Percentiles rank a stretch among this genome's conserved stretches.
These are phyloP conservation scores for Bicyclus anynana DNA, from an alignment of 1,140 invertebrate species.

Conservation along the genomic window DNA sequence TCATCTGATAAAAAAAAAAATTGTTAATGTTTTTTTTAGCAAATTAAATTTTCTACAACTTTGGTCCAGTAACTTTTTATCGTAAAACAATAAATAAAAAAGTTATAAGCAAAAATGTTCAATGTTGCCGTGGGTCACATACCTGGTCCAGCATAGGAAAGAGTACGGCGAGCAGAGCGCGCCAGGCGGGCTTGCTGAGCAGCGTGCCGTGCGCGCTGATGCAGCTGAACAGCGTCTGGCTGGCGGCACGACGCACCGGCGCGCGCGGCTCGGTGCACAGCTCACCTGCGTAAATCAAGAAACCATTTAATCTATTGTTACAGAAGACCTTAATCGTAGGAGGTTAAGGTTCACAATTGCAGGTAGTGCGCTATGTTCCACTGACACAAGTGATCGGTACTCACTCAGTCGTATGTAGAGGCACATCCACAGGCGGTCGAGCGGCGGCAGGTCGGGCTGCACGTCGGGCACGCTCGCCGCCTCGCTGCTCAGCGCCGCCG, in stretches of 20 bases:
- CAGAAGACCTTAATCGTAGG: no score
- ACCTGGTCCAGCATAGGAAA: conserved; percentile 97
- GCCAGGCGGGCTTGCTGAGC: conserved; percentile 92
- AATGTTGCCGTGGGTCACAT: no score
- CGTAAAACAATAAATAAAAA: no score
- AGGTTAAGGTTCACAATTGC: no score
- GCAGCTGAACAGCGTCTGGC: conserved; percentile 98
- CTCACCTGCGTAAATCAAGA: no score
- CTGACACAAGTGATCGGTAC: conserved; percentile 5
- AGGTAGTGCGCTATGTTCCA: no score
- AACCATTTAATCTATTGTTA: no score
- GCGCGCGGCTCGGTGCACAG: conserved; percentile 96
- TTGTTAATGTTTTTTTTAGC: no score
- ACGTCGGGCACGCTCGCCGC: conserved; percentile 88
- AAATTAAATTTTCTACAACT: no score
- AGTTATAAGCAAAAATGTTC: no score
- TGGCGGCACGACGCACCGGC: conserved; percentile 97
- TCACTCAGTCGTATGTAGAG: conserved; percentile 90
- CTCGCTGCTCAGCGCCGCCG: conserved; percentile 83
- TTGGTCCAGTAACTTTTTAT: no score
- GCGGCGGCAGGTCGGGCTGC: conserved; percentile 90
- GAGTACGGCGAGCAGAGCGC: conserved; percentile 92
- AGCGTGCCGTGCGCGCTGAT: conserved; percentile 96
- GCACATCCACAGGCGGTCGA: conserved; percentile 97
- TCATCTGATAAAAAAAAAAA: no score